Base-by-base conservation (phyloP, 2,113 vertebrate genomes). In the Motacilla alba region DNA sequence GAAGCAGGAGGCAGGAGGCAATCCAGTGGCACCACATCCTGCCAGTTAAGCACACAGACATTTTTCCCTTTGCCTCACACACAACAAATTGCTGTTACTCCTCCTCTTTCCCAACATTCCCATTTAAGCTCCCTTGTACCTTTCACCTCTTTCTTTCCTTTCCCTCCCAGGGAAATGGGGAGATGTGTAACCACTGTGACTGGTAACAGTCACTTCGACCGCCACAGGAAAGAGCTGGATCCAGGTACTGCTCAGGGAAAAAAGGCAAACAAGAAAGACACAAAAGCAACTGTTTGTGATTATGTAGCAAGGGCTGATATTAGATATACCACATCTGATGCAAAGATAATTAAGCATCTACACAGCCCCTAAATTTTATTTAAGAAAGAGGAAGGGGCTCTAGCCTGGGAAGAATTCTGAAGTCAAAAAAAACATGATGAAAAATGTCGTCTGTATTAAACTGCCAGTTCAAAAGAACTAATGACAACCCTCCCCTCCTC, bases 131-230 rank as follows among this genome's bases (percentile, higher is more conserved):
- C 20, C 46, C 23, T 75, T 66, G 55, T 75, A 64, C 60, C 43
- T 53, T 77, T 74, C 35, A 64, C 30, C 41, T 69, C 43, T 37
- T 5, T 21, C 43, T 39, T 60, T 60, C 33, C 62, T 46, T 26
- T 47, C 21, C 24, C 27, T 74, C 31, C 11, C 14, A 47, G 49
- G 13, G 26, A 27, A 66, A 77, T 56, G 15, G 28, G 37, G 11
- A 88, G 41, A 58, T 15, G 15, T 0, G 1, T 30, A 66, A 74
- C 46, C 52, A 53, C 0, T 58, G n/a, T 0, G 0, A 72, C 12
- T 19, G 5, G 13, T 23, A 80, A 67, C 9, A 31, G 35, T 14
- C 76, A 27, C 58, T 83, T 66, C 4, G 9, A 49, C 30, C 10
- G 3, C 46, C 77, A 66, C 63, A 47, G 74, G 60, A 35, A 8